Evolutionary conservation across 1,140 invertebrate species (phyloP).

Genomic region (Drosophila micromelanica): DNA sequence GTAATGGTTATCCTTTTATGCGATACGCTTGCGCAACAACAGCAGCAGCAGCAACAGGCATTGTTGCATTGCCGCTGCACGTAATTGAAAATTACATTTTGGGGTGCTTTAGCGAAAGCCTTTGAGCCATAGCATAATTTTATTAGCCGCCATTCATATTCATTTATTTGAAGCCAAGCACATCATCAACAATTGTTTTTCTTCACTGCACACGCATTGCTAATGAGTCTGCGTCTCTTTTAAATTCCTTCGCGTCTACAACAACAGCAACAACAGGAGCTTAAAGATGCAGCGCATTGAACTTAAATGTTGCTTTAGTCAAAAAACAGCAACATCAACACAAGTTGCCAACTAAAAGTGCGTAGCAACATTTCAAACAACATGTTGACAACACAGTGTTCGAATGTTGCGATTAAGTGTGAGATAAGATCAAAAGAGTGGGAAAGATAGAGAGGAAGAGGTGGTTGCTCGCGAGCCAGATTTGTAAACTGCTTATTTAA

Average conservation of each 20-base stretch:
- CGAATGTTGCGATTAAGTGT: background rate
- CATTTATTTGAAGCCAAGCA: constrained; percentile 65
- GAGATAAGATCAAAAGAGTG: background rate
- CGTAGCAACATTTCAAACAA: constrained; percentile 29
- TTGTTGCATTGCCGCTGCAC: constrained; percentile 51
- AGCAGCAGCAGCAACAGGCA: constrained; percentile 24
- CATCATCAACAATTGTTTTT: constrained; percentile 33
- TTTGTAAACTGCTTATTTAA: background rate
- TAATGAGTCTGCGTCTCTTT: constrained; percentile 30
- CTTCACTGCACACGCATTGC: constrained; percentile 3
- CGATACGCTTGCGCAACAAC: constrained; percentile 66
- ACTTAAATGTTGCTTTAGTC: constrained; percentile 37
- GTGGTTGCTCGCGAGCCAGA: background rate
- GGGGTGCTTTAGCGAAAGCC: constrained; percentile 47
- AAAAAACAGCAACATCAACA: constrained; percentile 6
- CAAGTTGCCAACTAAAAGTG: constrained; percentile 24
- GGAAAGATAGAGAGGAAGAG: background rate
- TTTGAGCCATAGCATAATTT: constrained; percentile 68
- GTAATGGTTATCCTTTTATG: constrained; percentile 80
- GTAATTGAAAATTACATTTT: constrained; percentile 69
- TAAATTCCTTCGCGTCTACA: constrained; percentile 4
- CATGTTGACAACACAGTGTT: constrained; percentile 5
- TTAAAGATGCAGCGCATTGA: constrained; percentile 54
- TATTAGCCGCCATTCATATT: constrained; percentile 74
- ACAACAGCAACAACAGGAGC: background rate